These are phyloP conservation scores for Tipula confusa DNA, from an alignment of 2,888 invertebrate genomes.

Conservation along the genomic window DNA sequence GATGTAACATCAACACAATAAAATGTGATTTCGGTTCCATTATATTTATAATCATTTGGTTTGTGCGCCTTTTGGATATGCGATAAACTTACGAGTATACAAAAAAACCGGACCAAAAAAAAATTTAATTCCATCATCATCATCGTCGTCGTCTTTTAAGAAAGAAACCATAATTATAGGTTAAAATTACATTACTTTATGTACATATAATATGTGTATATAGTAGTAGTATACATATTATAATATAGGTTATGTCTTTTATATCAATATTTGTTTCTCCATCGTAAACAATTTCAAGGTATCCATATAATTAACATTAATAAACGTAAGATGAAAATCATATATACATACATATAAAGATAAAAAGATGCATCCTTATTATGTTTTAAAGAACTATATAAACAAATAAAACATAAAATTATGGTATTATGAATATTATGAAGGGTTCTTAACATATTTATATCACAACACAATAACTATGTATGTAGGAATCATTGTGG, in stretches of 20 bases:
- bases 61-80: neutral
- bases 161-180: neutral
- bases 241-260: neutral
- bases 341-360: too few relatives aligned
- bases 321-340: neutral
- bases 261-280: constrained; percentile 15
- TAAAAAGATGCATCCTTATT: neutral
- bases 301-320: neutral
- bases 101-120: neutral
- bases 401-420: constrained; percentile 25
- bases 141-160: neutral
- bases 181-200: neutral
- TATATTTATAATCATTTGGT: neutral
- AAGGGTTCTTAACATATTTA: neutral
- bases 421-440: neutral
- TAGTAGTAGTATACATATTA: neutral
- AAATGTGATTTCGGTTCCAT: too few relatives aligned
- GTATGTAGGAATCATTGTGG: too few relatives aligned
- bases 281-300: neutral
- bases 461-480: too few relatives aligned
- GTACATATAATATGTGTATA: neutral
- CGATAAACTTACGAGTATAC: neutral
- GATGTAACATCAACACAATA: neutral
- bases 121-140: neutral
- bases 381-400: neutral